These are phyloP conservation scores for Drosophila pachea DNA, from an alignment of 1,140 invertebrate genomes.

Conservation along the genomic window DNA sequence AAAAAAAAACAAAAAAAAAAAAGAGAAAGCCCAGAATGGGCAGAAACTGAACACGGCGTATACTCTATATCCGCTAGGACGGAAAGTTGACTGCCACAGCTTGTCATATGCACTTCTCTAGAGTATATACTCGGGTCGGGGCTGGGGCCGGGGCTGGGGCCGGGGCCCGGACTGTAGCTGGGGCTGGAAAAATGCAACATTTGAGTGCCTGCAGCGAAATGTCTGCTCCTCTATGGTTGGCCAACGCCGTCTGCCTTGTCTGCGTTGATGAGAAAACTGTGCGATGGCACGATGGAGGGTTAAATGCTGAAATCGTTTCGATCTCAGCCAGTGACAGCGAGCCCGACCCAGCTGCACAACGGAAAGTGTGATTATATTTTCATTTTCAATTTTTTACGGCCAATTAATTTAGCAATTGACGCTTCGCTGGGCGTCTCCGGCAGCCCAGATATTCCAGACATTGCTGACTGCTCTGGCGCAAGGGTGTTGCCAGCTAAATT, in stretches of 20 bases:
- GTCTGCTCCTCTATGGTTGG: slow-evolving; percentile 65
- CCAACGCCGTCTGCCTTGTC: slow-evolving; percentile 21
- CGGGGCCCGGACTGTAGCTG: slow-evolving; percentile 9
- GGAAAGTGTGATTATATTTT: slow-evolving; percentile 78
- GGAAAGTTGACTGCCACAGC: neutral
- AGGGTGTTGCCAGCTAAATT: slow-evolving; percentile 53
- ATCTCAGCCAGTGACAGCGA: slow-evolving; percentile 48
- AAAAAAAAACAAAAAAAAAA: slow-evolving; percentile 25
- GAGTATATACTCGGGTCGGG: slow-evolving; percentile 26
- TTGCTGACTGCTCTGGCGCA: neutral
- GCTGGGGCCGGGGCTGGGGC: slow-evolving; percentile 10
- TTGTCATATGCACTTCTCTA: neutral
- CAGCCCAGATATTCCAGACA: slow-evolving; percentile 41
- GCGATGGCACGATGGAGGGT: slow-evolving; percentile 39
- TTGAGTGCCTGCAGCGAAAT: slow-evolving; percentile 64
- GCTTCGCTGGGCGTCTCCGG: slow-evolving; percentile 72
- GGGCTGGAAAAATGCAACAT: slow-evolving; percentile 65
- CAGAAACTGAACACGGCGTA: too few species aligned
- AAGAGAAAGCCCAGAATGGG: too few species aligned
- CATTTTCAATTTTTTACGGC: slow-evolving; percentile 78
- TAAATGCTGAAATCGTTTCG: slow-evolving; percentile 53
- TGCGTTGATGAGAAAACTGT: slow-evolving; percentile 61
- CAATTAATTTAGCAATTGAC: slow-evolving; percentile 78
- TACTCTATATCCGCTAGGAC: too few species aligned
- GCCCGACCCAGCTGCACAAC: slow-evolving; percentile 48